Evolutionary conservation across 2,113 vertebrate genomes (phyloP).

Genomic region (Gymnocephalus cernua): DNA sequence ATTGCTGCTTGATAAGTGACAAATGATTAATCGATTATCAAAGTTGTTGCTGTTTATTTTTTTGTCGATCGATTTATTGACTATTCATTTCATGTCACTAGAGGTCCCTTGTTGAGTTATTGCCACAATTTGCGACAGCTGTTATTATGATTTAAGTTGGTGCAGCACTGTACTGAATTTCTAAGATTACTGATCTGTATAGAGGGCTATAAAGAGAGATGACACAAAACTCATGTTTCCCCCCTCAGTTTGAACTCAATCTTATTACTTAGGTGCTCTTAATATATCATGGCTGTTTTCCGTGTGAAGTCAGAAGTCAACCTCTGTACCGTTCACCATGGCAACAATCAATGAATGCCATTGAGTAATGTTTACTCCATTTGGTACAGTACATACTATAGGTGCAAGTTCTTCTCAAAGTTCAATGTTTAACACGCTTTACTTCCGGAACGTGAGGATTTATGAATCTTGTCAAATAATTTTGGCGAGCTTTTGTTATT

Average conservation of each 20-base stretch:
- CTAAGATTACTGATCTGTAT: neutral
- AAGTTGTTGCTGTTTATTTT: too few relatives aligned
- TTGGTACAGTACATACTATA: neutral
- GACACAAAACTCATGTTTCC: neutral
- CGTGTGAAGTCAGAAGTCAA: neutral
- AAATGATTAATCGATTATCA: neutral
- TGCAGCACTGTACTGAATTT: neutral
- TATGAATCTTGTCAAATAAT: neutral
- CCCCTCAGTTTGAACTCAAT: neutral
- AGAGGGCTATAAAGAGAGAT: neutral
- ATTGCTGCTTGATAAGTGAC: neutral
- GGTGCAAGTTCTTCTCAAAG: neutral
- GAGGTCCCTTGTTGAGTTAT: neutral
- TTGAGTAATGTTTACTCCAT: neutral
- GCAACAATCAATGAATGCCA: neutral
- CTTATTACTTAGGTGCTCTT: neutral
- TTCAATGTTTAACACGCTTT: neutral
- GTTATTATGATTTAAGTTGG: neutral
- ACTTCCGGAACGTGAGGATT: neutral
- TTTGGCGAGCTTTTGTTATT: neutral
- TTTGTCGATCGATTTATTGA: neutral
- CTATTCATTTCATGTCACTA: neutral
- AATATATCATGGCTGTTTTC: neutral
- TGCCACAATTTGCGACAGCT: neutral
- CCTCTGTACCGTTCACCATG: neutral